Percentiles rank a stretch among this genome's conserved stretches.
Evolutionary conservation across 2,797 vertebrate species (phyloP).

Genomic region (Tinamus major): DNA sequence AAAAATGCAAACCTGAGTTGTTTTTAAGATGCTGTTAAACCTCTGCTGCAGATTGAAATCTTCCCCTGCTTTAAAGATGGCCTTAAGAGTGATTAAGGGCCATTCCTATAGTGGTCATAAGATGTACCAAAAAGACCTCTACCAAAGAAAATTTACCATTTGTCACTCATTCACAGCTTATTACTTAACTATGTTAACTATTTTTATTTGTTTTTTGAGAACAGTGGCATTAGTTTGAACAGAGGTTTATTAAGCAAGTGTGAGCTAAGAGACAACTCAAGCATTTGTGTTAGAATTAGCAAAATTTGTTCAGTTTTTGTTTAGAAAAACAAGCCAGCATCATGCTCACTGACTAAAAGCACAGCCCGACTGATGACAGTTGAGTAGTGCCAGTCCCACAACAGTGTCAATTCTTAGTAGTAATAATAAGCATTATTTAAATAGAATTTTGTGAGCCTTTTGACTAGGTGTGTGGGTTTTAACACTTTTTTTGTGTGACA

Average conservation of each 20-base stretch:
- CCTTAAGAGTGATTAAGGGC: not conserved
- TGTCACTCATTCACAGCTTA: too few relatives aligned
- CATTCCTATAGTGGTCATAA: not conserved
- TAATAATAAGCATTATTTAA: not conserved
- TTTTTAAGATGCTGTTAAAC: conserved; percentile 1
- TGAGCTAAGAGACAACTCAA: not conserved
- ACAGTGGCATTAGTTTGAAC: not conserved
- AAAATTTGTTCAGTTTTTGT: not conserved
- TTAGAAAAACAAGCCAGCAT: not conserved
- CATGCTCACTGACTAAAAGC: not conserved
- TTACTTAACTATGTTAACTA: not conserved
- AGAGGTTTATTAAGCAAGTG: not conserved
- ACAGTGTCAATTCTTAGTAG: not conserved
- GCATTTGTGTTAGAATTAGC: not conserved
- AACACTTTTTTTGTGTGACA: not conserved
- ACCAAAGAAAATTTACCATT: too few relatives aligned
- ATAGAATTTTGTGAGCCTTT: conserved; percentile 13
- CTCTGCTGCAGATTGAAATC: not conserved
- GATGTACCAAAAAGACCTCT: not conserved
- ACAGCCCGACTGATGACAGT: too few relatives aligned
- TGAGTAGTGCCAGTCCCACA: not conserved
- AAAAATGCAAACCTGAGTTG: not conserved
- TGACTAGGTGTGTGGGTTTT: conserved; percentile 20
- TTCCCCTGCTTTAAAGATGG: not conserved
- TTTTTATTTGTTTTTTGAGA: not conserved